Evolutionary conservation across 2,113 vertebrate species (phyloP), one percentile per base, ranked within the genome.

Genomic region (Rhea pennata): DNA sequence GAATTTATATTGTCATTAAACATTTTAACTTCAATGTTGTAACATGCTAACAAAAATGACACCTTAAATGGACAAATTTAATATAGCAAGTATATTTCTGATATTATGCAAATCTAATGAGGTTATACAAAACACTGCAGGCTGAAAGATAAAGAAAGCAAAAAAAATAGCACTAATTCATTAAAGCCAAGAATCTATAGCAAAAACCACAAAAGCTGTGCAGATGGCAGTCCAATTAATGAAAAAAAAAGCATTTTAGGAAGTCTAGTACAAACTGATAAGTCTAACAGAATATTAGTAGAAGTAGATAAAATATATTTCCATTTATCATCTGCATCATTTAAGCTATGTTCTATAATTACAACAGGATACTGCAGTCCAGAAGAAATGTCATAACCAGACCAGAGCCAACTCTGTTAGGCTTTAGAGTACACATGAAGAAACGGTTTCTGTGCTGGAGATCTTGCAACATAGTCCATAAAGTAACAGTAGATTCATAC

Each of bases 301-400:
- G 19, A 72, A 86, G 54, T 1, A 11, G 58, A 72, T 24, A 21
- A 78, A 66, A 92, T 17, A 17, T 1, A 40, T 61, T 64, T 84
- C 58, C 27, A 58, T 9, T 50, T 26, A 50, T 56, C 17, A 29
- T 67, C 10, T 58, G n/a, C 36, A 62, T 48, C 23, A 27, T 48
- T 88, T 58, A 53, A 90, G 26, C 17, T 27, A 11, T 5, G 11
- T 14, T 53, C 24, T 82, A 69, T 48, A 15, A 50, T 20, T 36
- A 26, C 3, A 48, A 71, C 10, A 50, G 0, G 0, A 51, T 1
- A 21, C 6, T 61, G 59, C 46, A 1, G 0, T 12, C 59, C 72
- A 71, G 46, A 80, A 92, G 36, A 80, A 62, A 40, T 16, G 33
- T 10, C 27, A 26, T 3, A 88, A 14, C 15, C 33, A 44, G 48